phyloP scores from a whole-genome alignment of 2,888 invertebrate genomes.

The Caenorhabditis virilis region DNA sequence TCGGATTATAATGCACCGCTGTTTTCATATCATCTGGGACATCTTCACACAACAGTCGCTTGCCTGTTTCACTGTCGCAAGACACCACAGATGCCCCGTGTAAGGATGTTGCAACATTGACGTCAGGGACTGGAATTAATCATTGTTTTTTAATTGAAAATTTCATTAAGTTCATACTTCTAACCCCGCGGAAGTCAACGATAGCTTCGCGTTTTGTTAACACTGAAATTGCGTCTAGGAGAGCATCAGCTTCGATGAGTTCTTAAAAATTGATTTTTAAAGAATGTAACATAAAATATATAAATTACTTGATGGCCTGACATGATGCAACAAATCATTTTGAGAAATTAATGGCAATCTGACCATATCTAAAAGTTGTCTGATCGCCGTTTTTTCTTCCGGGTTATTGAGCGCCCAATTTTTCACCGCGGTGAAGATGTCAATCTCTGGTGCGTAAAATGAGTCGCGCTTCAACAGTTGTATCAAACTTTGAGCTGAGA shows the following conservation, averaged over 20 bases:
- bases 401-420: slow-evolving; percentile 79
- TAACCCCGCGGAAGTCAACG: slow-evolving; percentile 2
- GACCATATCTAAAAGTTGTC: slow-evolving; percentile 68
- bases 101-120: slow-evolving; percentile 85
- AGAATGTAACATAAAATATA: not conserved
- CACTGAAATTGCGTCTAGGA: slow-evolving; percentile 76
- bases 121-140: slow-evolving; percentile 78
- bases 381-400: slow-evolving; percentile 8
- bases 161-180: slow-evolving; percentile 5
- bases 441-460: slow-evolving; percentile 92
- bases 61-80: slow-evolving; percentile 78
- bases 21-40: slow-evolving; percentile 39
- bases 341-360: slow-evolving; percentile 87
- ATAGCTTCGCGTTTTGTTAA: slow-evolving; percentile 71
- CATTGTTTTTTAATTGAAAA: slow-evolving; percentile 3
- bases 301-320: slow-evolving; percentile 78
- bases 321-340: slow-evolving; percentile 84
- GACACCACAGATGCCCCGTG: slow-evolving; percentile 84
- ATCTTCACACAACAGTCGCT: slow-evolving; percentile 74
- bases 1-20: slow-evolving; percentile 5
- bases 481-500: slow-evolving; percentile 76
- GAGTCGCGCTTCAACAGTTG: slow-evolving; percentile 88
- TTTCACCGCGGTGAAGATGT: slow-evolving; percentile 88
- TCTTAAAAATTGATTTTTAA: slow-evolving; percentile 72
- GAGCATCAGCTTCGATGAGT: slow-evolving; percentile 72